These are phyloP conservation scores for Balanococcus diminutus DNA, from an alignment of 2,888 invertebrate species.

Conservation along the genomic window DNA sequence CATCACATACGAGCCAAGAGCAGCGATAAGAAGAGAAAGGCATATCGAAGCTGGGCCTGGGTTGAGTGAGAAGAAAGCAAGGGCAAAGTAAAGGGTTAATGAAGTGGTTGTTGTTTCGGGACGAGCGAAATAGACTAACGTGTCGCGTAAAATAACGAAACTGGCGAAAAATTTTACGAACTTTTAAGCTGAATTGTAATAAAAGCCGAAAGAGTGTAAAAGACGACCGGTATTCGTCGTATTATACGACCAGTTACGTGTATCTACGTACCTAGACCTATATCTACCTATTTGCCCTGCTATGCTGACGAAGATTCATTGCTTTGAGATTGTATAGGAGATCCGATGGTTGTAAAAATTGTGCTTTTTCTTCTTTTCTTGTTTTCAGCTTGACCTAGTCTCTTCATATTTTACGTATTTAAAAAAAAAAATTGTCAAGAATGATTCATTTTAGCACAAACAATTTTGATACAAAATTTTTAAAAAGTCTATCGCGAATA, in stretches of 20 bases:
- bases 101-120: conserved; percentile 1
- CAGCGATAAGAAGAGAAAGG: not conserved
- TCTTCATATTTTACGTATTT: too few relatives aligned
- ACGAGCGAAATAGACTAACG: not conserved
- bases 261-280: too few relatives aligned
- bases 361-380: not conserved
- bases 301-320: not conserved
- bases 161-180: not conserved
- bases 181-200: conserved; percentile 32
- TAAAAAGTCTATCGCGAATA: too few relatives aligned
- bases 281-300: too few relatives aligned
- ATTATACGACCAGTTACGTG: not conserved
- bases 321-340: not conserved
- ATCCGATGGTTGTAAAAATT: not conserved
- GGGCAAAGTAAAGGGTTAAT: conserved; percentile 8
- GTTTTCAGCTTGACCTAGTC: not conserved
- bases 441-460: too few relatives aligned
- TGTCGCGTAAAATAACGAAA: conserved; percentile 20
- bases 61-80: not conserved
- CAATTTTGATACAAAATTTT: too few relatives aligned
- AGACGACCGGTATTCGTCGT: not conserved
- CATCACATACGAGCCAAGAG: not conserved
- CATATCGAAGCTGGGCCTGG: not conserved
- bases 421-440: too few relatives aligned
- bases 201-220: conserved; percentile 12